Evolutionary conservation across 2,888 invertebrate genomes (phyloP).

Genomic region (Lydus trimaculatus): DNA sequence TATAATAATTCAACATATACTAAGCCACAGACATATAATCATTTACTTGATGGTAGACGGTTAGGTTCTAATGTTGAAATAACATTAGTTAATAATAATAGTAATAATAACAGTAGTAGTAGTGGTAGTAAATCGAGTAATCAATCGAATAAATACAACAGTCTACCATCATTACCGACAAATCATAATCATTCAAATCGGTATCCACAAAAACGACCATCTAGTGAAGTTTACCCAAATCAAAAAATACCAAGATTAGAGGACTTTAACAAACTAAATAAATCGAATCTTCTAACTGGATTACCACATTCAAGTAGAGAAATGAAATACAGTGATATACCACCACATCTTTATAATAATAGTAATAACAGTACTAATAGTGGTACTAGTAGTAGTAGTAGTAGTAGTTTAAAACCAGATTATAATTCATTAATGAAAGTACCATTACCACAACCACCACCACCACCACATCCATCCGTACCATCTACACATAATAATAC

Average conservation of each 20-base stretch:
- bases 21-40: background rate
- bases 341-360: background rate
- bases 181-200: background rate
- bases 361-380: background rate
- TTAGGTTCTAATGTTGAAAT: constrained; percentile 76
- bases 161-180: background rate
- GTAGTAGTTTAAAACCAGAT: background rate
- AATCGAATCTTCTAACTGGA: background rate
- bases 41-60: constrained; percentile 59
- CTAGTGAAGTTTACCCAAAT: background rate
- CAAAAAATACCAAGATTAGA: constrained; percentile 38
- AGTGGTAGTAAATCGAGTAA: constrained; percentile 10
- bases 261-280: constrained; percentile 26
- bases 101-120: constrained; percentile 15
- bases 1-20: background rate
- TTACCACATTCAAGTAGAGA: background rate
- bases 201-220: constrained; percentile 6
- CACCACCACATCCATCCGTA: constrained; percentile 10
- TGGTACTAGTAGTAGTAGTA: no score
- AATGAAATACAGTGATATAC: constrained; percentile 21
- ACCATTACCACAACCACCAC: constrained; percentile 10
- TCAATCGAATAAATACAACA: background rate
- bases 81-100: constrained; percentile 64
- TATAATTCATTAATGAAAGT: constrained; percentile 32
- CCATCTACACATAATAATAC: background rate